A percentile compares a stretch with the other conserved stretches of the same genome.
phyloP scores from a whole-genome alignment of 2,797 vertebrate genomes.

The Semaprochilodus insignis region DNA sequence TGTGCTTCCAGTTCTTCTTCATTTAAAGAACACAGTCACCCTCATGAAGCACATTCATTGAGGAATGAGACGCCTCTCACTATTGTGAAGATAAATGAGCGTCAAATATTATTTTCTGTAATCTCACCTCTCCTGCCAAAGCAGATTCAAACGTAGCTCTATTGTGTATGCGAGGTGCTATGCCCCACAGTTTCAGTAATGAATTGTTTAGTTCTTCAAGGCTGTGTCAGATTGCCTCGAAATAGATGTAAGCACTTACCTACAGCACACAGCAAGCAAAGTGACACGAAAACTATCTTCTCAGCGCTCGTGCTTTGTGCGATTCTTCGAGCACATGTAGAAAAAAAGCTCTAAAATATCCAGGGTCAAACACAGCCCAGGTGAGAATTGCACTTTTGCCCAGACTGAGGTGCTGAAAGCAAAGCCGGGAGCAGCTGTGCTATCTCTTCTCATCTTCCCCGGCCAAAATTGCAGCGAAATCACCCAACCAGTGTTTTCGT shows the following conservation, averaged over 20 bases:
- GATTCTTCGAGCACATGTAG: not conserved
- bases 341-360: constrained; percentile 23
- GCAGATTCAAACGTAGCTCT: not conserved
- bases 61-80: not conserved
- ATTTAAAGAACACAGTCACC: not conserved
- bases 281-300: not conserved
- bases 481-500: constrained; percentile 57
- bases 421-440: constrained; percentile 56
- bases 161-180: not conserved
- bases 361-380: constrained; percentile 5
- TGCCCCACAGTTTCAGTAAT: not conserved
- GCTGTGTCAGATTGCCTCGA: not conserved
- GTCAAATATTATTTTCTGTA: not conserved
- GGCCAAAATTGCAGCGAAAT: constrained; percentile 58
- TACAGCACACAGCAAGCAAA: not conserved
- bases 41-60: not conserved
- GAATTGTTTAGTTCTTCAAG: constrained; percentile 8
- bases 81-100: not conserved
- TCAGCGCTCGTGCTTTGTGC: not conserved
- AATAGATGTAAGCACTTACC: constrained; percentile 9
- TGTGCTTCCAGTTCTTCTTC: not conserved
- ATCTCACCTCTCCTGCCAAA: not conserved
- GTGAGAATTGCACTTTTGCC: constrained; percentile 31
- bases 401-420: constrained; percentile 22
- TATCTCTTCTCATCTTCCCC: constrained; percentile 55